Conservation (phyloP, 1,140 invertebrate species). For the Frieseomelitta varia region DNA sequence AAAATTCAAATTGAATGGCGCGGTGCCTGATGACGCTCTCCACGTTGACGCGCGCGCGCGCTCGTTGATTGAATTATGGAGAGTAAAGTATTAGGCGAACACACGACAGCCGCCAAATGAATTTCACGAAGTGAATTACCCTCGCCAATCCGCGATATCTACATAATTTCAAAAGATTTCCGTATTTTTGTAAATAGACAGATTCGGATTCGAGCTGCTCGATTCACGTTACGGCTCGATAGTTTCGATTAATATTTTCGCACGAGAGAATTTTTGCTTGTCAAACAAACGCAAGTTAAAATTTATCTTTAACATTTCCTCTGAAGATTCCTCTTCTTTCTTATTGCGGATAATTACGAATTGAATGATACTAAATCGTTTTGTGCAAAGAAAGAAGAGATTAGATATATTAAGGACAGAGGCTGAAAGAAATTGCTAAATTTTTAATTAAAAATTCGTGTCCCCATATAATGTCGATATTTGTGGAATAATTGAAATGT, state of each 20-base stretch:
- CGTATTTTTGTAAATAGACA: background rate
- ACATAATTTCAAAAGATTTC: background rate
- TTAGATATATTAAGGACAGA: too few relatives aligned
- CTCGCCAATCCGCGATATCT: background rate
- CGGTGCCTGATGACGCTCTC: background rate
- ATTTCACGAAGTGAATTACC: constrained; percentile 5
- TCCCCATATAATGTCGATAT: background rate
- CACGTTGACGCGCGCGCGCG: background rate
- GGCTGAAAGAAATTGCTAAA: too few relatives aligned
- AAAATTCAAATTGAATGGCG: constrained; percentile 19
- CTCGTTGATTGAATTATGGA: constrained; percentile 8
- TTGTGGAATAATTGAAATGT: background rate
- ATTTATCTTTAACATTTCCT: too few relatives aligned
- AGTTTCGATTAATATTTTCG: too few relatives aligned
- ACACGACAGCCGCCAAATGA: background rate
- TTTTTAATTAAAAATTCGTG: too few relatives aligned
- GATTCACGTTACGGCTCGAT: too few relatives aligned
- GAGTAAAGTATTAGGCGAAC: background rate
- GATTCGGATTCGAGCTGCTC: too few relatives aligned
- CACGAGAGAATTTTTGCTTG: too few relatives aligned
- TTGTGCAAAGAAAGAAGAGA: background rate
- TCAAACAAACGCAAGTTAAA: too few relatives aligned
- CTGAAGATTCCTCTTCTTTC: too few relatives aligned
- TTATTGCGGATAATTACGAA: background rate
- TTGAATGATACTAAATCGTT: too few relatives aligned